Percentiles rank a stretch among this genome's conserved stretches.
These are phyloP conservation scores for Trisateles emortualis DNA, from an alignment of 2,888 invertebrate species.

Conservation along the genomic window DNA sequence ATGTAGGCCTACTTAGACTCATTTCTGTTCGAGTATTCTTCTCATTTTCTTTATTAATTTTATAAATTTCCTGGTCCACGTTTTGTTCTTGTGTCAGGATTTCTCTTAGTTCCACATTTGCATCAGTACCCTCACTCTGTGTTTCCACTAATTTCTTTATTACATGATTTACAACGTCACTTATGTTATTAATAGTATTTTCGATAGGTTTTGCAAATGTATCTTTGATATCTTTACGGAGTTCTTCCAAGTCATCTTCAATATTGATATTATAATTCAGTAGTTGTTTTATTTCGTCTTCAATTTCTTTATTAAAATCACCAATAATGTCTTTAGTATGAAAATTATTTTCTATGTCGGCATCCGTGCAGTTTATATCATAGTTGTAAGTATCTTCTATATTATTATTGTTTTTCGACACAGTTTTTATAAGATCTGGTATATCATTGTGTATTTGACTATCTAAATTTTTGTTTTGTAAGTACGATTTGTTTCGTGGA, in stretches of 20 bases:
- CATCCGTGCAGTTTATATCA: constrained; percentile 69
- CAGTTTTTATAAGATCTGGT: constrained; percentile 78
- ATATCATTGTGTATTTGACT: constrained; percentile 67
- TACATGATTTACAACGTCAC: constrained; percentile 83
- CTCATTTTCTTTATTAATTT: constrained; percentile 74
- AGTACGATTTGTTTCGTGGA: constrained; percentile 42
- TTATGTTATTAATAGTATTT: constrained; percentile 83
- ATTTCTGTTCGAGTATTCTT: constrained; percentile 75
- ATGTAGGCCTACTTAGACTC: constrained; percentile 79
- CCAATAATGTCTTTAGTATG: constrained; percentile 84
- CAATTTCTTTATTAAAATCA: constrained; percentile 87
- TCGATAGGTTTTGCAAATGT: constrained; percentile 82
- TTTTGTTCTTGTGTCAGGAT: constrained; percentile 40
- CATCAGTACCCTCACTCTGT: constrained; percentile 62
- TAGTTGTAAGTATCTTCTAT: constrained; percentile 59
- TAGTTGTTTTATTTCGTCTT: constrained; percentile 86
- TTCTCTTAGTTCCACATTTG: constrained; percentile 45
- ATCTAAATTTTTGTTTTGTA: constrained; percentile 53
- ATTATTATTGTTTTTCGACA: constrained; percentile 75
- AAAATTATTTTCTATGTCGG: constrained; percentile 82
- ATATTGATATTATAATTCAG: constrained; percentile 81
- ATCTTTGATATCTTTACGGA: constrained; percentile 82
- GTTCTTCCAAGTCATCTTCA: constrained; percentile 79
- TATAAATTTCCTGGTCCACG: constrained; percentile 55
- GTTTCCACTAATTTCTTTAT: constrained; percentile 82